These are phyloP conservation scores for Campoletis sonorensis DNA, from an alignment of 1,140 invertebrate genomes.

Conservation along the genomic window DNA sequence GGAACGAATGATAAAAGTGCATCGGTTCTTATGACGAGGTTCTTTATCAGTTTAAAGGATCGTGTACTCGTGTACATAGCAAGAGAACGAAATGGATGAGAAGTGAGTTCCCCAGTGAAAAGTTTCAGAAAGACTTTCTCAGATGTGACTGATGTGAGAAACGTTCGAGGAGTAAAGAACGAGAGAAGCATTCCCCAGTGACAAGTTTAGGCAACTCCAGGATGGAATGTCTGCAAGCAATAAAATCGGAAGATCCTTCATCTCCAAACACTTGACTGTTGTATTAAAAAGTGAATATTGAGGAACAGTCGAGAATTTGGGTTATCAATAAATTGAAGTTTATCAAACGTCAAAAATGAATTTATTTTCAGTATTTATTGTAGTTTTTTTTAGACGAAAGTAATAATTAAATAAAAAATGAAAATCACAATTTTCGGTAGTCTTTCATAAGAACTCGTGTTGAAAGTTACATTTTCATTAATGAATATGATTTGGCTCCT, in stretches of 20 bases:
- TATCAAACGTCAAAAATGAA: too few species aligned
- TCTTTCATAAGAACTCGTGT: too few species aligned
- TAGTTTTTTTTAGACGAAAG: too few species aligned
- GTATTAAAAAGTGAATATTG: neutral
- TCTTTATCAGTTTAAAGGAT: slow-evolving; percentile 13
- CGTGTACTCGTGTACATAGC: neutral
- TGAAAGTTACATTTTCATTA: too few species aligned
- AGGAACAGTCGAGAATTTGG: neutral
- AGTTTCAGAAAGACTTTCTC: neutral
- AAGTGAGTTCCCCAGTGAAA: neutral
- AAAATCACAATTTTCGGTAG: too few species aligned
- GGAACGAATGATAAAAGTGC: neutral
- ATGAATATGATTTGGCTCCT: too few species aligned
- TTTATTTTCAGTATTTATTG: too few species aligned
- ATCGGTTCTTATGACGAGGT: neutral
- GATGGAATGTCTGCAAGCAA: neutral
- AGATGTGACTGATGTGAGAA: neutral
- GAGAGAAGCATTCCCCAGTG: neutral
- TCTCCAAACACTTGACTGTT: neutral
- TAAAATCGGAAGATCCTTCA: neutral
- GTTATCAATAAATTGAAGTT: too few species aligned
- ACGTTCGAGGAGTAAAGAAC: neutral
- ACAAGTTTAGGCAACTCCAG: neutral
- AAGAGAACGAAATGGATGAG: neutral
- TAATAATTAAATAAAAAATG: too few species aligned